A percentile compares a stretch with the other conserved stretches of the same genome.
These are phyloP conservation scores for Venustaconcha ellipsiformis DNA, from an alignment of 1,140 invertebrate genomes.

Conservation along the genomic window DNA sequence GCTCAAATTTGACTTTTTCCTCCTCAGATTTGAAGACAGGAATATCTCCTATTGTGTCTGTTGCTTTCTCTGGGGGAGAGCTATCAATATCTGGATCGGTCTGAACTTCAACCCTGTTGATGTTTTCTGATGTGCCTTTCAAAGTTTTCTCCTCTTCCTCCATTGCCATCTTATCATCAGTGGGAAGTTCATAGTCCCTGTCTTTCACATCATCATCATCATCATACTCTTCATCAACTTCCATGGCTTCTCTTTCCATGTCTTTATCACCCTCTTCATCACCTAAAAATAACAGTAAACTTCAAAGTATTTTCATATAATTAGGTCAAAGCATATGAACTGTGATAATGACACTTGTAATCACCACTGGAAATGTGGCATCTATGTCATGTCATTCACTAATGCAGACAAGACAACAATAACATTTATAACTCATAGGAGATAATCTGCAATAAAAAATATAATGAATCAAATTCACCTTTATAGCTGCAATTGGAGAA, in stretches of 20 bases:
- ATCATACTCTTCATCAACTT: slow-evolving; percentile 32
- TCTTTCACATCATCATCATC: slow-evolving; percentile 40
- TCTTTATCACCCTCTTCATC: not conserved
- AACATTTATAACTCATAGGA: no score
- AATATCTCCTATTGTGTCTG: slow-evolving; percentile 47
- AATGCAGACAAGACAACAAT: no score
- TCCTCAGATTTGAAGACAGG: slow-evolving; percentile 60
- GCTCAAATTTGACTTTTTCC: slow-evolving; percentile 60
- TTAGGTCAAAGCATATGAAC: not conserved
- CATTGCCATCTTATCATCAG: slow-evolving; percentile 9
- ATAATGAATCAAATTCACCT: no score
- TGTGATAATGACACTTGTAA: not conserved
- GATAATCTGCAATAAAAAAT: no score
- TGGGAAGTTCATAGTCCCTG: slow-evolving; percentile 32
- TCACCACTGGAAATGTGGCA: not conserved
- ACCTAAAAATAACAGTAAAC: not conserved
- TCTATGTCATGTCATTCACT: no score
- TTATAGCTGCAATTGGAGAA: no score
- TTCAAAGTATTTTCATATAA: not conserved
- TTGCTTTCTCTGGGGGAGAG: slow-evolving; percentile 28
- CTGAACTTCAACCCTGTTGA: slow-evolving; percentile 26
- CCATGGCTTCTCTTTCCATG: not conserved
- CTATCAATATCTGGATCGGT: slow-evolving; percentile 47
- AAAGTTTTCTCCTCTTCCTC: not conserved
- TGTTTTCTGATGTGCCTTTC: not conserved